Evolutionary conservation across 1,140 invertebrate species (phyloP), one percentile per base, ranked within the genome.

Genomic region (Scaptomyza hsui): DNA sequence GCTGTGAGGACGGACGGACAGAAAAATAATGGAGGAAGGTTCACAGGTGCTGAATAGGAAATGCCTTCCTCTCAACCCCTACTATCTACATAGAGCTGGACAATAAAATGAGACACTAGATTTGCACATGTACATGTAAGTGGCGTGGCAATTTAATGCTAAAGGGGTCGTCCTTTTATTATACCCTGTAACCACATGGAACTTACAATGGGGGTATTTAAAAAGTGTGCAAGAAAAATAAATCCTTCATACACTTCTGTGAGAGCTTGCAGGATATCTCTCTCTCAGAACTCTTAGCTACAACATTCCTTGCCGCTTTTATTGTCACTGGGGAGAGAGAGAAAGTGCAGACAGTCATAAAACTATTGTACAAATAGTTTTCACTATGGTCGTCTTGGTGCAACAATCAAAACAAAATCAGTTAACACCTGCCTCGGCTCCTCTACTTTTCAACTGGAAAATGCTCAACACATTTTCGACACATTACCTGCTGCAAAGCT

Each of bases 81-180:
- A n/a, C n/a, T 24, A 24, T n/a, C 32, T 37, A 9, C 7, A 29
- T 16, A 44, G n/a, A 49, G 51, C 44, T 41, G 44, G 18, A 70
- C 60, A 70, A 70, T 70, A 56, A 56, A 64, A 64, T 41, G 24
- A 35, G 44, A 56, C 18, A 55, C 67, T 35, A 49, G 67, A 55
- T 70, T 70, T 63, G 51, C 44, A n/a, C 60, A 64, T 56, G 24
- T 56, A 64, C 60, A 64, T 56, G 24, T 56, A 56, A 70, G 51
- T 56, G 51, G 15, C 24, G 24, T 44, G 26, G 26, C 44, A 26
- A 64, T 70, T 64, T 56, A 70, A 51, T 19, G 51, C n/a, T n/a
- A 5, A 35, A 37, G 12, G 13, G 13, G 51, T 16, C 6, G 6
- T 55, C 10, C 15, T 15, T 55, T n/a, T 24, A 6, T 1, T 6